A percentile compares a stretch with the other conserved stretches of the same genome.
phyloP scores from a whole-genome alignment of 2,113 vertebrate genomes.

The Ailurus styani region DNA sequence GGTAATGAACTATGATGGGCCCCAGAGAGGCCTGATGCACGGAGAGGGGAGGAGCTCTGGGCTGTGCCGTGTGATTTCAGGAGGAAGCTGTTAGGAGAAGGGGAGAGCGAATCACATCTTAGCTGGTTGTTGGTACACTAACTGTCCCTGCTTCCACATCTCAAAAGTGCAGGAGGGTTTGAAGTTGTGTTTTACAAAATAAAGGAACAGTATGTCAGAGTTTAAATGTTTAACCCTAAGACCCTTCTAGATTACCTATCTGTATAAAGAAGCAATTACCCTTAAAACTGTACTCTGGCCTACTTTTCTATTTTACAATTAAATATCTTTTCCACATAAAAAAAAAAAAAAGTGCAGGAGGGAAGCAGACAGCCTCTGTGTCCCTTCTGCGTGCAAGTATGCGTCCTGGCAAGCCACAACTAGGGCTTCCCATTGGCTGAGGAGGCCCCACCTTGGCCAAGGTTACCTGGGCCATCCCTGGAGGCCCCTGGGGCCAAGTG shows the following conservation, averaged over 20 bases:
- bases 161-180: neutral
- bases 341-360: too few relatives aligned
- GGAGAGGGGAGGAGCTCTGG: neutral
- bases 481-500: rapidly evolving
- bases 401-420: neutral
- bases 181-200: too few relatives aligned
- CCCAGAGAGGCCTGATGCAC: rapidly evolving
- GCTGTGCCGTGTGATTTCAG: rapidly evolving
- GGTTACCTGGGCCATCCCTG: neutral
- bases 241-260: conserved; percentile 80
- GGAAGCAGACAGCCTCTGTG: neutral
- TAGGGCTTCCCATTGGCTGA: rapidly evolving
- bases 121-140: neutral
- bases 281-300: conserved; percentile 87
- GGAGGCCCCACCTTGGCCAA: neutral
- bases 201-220: too few relatives aligned
- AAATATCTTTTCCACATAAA: conserved; percentile 90
- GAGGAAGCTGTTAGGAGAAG: neutral
- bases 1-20: neutral
- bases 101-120: rapidly evolving
- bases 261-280: conserved; percentile 83
- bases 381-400: neutral
- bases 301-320: conserved; percentile 90
- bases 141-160: neutral
- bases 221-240: conserved; percentile 82